Base-by-base conservation (phyloP, 37 sponge, comb jelly and placozoan species). In the Halisarca cf. caerulea region DNA sequence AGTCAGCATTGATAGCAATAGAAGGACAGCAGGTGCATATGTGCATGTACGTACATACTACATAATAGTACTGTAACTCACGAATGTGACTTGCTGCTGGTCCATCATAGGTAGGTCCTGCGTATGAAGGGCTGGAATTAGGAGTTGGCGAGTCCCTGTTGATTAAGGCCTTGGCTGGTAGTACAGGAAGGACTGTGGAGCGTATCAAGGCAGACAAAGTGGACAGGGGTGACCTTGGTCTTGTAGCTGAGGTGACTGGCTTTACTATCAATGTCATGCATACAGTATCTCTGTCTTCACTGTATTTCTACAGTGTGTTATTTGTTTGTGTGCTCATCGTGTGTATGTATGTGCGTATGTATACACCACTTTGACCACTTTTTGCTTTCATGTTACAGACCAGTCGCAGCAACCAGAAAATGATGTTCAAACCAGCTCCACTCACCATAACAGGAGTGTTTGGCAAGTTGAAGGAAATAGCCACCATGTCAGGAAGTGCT, bases 351-450 rank as follows among this genome's bases (percentile, higher is more conserved):
- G 14, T 34, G 24, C 6, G 64, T 5, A 28, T 61, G 30, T 3
- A n/a, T n/a, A 18, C 3, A 27, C 32, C 30, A 34, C 35, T 68
- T 4, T 6, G 35, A 6, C 69, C 15, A 28, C 64, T 61, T 27
- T 6, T 47, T 6, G n/a, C n/a, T 55, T 11, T 55, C 57, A 55
- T 20, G 30, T 28, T 74, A 0, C 51, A 94, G 94, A 58, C 83
- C 2, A 94, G 95, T 58, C 85, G 97, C 9, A 84, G 88, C 45
- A 99, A 89, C 21, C 99, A 98, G 83, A 85, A 86, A 36, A 90
- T 89, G 86, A 98, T 98, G 99, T 98, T 96, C 83, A 84, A 91
- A 73, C 97, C 99, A 1, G 88, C 97, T 35, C 80, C 85, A 51
- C 94, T 99, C 20, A 92, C 97, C 3, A 89, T 94, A 35, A 55